Percentiles rank a stretch among this genome's conserved stretches.
phyloP scores from a whole-genome alignment of 2,888 invertebrate genomes.

The Bellardia pandia region DNA sequence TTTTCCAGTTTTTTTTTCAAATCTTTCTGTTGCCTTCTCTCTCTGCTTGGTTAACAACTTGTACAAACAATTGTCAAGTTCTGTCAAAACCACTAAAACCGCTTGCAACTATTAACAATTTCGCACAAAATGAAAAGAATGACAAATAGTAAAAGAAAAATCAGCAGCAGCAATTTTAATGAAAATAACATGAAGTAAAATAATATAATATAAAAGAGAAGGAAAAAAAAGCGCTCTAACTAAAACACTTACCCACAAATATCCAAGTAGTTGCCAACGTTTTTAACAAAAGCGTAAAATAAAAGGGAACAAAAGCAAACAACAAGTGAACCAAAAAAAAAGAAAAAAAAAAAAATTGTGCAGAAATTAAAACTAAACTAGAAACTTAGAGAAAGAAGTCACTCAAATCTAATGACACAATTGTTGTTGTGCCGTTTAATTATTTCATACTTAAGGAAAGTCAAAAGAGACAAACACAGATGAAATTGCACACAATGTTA shows the following conservation, averaged over 20 bases:
- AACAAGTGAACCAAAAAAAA: background rate
- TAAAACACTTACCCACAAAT: constrained; percentile 36
- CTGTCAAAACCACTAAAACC: constrained; percentile 70
- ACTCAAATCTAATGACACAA: constrained; percentile 61
- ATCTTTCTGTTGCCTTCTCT: background rate
- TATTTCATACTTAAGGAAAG: constrained; percentile 1
- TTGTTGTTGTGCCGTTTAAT: constrained; percentile 41
- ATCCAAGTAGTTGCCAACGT: constrained; percentile 8
- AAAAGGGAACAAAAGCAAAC: background rate
- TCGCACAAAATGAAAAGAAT: constrained; percentile 21
- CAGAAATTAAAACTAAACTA: constrained; percentile 14
- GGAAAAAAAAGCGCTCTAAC: constrained; percentile 26
- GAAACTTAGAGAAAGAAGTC: constrained; percentile 44
- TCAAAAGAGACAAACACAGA: constrained; percentile 5
- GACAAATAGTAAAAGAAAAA: constrained; percentile 9
- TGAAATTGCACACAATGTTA: background rate
- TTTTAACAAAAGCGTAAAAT: background rate
- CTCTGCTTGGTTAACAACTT: constrained; percentile 26
- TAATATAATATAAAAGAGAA: constrained; percentile 20
- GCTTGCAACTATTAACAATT: constrained; percentile 62
- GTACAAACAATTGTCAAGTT: constrained; percentile 68
- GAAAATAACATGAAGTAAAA: constrained; percentile 48
- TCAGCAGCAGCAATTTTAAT: constrained; percentile 17
- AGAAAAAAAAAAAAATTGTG: background rate
- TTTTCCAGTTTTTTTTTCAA: background rate